phyloP scores from a whole-genome alignment of 2,888 invertebrate species.

The Hartigia nigra region DNA sequence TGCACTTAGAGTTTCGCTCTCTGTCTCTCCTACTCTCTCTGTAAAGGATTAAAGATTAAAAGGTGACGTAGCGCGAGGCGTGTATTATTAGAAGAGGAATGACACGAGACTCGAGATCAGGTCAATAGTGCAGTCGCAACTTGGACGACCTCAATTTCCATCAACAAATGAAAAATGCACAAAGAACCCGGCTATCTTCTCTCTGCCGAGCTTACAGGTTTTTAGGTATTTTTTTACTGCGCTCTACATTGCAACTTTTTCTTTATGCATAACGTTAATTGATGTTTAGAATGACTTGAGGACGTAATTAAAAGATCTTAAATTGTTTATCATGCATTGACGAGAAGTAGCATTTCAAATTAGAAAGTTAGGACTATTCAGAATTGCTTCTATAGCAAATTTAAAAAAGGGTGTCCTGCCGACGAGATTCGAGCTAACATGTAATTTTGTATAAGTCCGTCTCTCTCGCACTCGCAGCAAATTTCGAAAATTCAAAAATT shows the following conservation, averaged over 20 bases:
- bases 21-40: not conserved
- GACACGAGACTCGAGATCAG: slow-evolving; percentile 15
- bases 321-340: no score
- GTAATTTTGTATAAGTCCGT: no score
- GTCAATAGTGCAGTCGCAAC: not conserved
- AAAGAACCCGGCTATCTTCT: slow-evolving; percentile 13
- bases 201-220: not conserved
- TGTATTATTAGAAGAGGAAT: slow-evolving; percentile 21
- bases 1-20: not conserved
- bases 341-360: no score
- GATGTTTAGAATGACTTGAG: no score
- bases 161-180: slow-evolving; percentile 22
- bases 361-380: no score
- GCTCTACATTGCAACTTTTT: not conserved
- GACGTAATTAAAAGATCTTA: no score
- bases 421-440: no score
- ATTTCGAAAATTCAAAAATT: no score
- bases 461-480: no score
- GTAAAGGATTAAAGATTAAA: slow-evolving; percentile 17
- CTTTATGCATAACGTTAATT: no score
- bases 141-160: slow-evolving; percentile 17
- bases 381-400: no score
- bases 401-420: no score
- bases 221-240: not conserved
- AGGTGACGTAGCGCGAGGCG: slow-evolving; percentile 1